A percentile compares a stretch with the other conserved stretches of the same genome.
Evolutionary conservation across 2,888 invertebrate genomes (phyloP).

Genomic region (Ectemnius continuus): DNA sequence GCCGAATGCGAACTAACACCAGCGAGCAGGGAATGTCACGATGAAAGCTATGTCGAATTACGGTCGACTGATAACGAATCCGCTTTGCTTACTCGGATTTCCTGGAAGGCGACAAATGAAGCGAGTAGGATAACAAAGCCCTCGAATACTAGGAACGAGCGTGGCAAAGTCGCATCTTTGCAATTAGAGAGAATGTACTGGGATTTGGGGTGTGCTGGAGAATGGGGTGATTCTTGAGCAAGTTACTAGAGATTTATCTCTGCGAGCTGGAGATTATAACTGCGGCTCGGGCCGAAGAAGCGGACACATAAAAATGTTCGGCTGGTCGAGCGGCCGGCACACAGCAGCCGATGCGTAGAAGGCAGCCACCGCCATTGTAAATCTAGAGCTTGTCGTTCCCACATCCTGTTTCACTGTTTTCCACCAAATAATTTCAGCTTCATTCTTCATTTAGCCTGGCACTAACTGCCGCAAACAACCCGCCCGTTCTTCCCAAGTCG

Average conservation of each 20-base stretch:
- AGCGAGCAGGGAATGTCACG: conserved; percentile 44
- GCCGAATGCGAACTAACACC: conserved; percentile 49
- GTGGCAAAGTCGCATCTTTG: background rate
- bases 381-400: conserved; percentile 77
- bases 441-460: conserved; percentile 78
- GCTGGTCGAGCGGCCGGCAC: conserved; percentile 32
- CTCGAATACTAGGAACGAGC: background rate
- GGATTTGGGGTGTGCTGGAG: background rate
- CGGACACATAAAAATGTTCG: conserved; percentile 52
- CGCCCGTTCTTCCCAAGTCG: conserved; percentile 58
- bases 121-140: background rate
- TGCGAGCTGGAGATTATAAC: conserved; percentile 41
- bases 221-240: background rate
- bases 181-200: background rate
- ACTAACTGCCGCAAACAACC: conserved; percentile 78
- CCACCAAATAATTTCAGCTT: conserved; percentile 78
- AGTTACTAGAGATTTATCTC: background rate
- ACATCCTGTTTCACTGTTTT: conserved; percentile 78
- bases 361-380: conserved; percentile 68
- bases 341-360: conserved; percentile 20
- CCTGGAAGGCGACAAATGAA: conserved; percentile 25
- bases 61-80: conserved; percentile 62
- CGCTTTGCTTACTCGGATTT: conserved; percentile 9
- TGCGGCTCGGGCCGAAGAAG: conserved; percentile 28
- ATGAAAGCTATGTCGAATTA: conserved; percentile 60